phyloP scores from a whole-genome alignment of 2,113 vertebrate species.

The Barbus barbus region DNA sequence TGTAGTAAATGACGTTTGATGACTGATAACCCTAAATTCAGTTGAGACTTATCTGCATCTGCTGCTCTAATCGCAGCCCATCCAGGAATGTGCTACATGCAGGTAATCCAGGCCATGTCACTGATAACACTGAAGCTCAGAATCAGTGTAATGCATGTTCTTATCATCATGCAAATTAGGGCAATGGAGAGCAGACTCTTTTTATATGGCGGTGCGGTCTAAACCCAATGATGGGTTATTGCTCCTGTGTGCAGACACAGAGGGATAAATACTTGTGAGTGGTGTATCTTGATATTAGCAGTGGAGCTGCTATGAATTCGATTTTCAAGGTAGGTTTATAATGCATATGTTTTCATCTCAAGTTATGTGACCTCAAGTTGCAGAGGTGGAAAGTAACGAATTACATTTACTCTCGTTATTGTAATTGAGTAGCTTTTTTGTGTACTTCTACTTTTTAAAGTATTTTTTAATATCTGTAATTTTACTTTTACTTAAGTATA shows the following conservation, averaged over 20 bases:
- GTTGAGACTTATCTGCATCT: slow-evolving; percentile 25
- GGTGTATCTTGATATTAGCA: neutral
- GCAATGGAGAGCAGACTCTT: neutral
- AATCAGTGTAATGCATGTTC: slow-evolving; percentile 15
- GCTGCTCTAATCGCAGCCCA: slow-evolving; percentile 36
- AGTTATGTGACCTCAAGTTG: neutral
- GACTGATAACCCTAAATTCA: slow-evolving; percentile 47
- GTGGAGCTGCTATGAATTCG: neutral
- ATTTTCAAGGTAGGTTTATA: neutral
- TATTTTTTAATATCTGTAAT: too few relatives aligned
- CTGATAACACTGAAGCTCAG: slow-evolving; percentile 35
- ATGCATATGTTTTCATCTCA: neutral
- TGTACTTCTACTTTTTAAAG: too few relatives aligned
- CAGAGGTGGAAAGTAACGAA: too few relatives aligned
- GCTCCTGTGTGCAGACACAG: neutral
- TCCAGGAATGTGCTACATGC: slow-evolving; percentile 28
- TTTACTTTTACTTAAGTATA: too few relatives aligned
- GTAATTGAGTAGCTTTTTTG: too few relatives aligned
- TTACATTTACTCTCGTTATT: too few relatives aligned
- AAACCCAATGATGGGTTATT: neutral
- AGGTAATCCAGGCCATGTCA: slow-evolving; percentile 35
- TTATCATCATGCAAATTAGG: slow-evolving; percentile 31
- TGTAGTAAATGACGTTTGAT: slow-evolving; percentile 42
- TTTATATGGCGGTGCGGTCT: neutral
- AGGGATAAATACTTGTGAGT: neutral